phyloP scores from a whole-genome alignment of 2,888 invertebrate species.

The Drosophila maculinotata region DNA sequence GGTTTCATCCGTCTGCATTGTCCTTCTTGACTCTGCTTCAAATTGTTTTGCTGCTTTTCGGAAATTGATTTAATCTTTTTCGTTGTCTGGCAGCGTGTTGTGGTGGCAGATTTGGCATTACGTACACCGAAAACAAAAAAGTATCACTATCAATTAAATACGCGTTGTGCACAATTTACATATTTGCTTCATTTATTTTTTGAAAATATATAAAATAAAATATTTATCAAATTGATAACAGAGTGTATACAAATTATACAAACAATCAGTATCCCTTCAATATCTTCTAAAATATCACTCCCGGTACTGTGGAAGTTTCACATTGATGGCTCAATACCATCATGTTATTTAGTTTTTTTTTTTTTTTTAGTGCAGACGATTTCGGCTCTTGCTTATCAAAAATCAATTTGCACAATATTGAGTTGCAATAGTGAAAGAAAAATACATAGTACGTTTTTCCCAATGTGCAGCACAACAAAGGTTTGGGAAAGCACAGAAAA shows the following conservation, averaged over 20 bases:
- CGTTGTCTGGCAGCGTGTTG: neutral
- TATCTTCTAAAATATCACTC: no score
- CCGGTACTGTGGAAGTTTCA: no score
- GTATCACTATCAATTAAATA: no score
- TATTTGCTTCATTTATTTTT: no score
- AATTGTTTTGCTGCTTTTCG: conserved; percentile 37
- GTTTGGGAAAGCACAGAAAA: conserved; percentile 3
- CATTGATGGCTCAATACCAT: no score
- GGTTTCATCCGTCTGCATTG: neutral
- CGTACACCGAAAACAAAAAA: neutral
- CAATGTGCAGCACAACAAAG: conserved; percentile 6
- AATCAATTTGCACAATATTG: conserved; percentile 56
- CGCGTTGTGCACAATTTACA: no score
- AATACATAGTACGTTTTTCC: conserved; percentile 28
- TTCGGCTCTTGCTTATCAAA: conserved; percentile 51
- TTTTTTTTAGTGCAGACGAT: neutral
- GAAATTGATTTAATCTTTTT: conserved; percentile 44
- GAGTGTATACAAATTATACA: no score
- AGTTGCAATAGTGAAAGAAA: conserved; percentile 28
- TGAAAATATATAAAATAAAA: no score
- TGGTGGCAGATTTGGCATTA: neutral
- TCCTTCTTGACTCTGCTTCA: conserved; percentile 1
- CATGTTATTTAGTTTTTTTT: no score
- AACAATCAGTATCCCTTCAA: no score
- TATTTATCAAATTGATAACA: no score